These are phyloP conservation scores for Acipenser ruthenus DNA, from an alignment of 2,797 vertebrate species.

Conservation along the genomic window DNA sequence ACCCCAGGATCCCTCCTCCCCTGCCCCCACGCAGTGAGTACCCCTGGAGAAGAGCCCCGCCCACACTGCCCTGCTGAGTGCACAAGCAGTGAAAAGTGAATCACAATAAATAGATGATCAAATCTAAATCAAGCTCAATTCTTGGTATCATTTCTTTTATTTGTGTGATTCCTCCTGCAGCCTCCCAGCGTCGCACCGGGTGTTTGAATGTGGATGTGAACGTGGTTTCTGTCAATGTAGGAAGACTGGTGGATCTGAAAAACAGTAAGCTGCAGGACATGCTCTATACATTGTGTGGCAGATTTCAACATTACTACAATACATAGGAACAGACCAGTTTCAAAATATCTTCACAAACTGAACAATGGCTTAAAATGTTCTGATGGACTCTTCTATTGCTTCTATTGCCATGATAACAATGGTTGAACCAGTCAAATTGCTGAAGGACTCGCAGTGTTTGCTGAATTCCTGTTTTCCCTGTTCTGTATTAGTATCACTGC, in stretches of 20 bases:
- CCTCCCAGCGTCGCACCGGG: conserved; percentile 22
- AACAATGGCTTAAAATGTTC: not conserved
- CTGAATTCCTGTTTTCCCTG: no score
- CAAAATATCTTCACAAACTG: not conserved
- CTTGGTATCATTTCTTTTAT: no score
- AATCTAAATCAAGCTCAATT: no score
- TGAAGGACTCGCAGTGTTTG: no score
- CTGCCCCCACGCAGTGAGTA: conserved; percentile 50
- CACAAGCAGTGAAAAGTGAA: not conserved
- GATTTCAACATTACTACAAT: not conserved
- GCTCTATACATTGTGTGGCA: not conserved
- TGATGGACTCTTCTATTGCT: not conserved
- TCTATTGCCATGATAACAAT: not conserved
- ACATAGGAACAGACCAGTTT: not conserved
- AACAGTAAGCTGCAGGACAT: conserved; percentile 32
- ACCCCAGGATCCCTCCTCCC: conserved; percentile 29
- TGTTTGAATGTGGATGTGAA: conserved; percentile 48
- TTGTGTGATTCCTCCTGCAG: conserved; percentile 19
- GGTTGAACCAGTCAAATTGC: not conserved
- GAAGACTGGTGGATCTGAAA: conserved; percentile 44
- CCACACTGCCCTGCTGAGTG: not conserved
- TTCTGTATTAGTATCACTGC: no score
- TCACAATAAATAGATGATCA: no score
- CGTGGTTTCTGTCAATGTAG: conserved; percentile 46
- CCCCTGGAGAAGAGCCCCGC: not conserved